Percentiles rank a stretch among this genome's conserved stretches.
phyloP scores from a whole-genome alignment of 2,113 vertebrate species.

The Mus pahari region DNA sequence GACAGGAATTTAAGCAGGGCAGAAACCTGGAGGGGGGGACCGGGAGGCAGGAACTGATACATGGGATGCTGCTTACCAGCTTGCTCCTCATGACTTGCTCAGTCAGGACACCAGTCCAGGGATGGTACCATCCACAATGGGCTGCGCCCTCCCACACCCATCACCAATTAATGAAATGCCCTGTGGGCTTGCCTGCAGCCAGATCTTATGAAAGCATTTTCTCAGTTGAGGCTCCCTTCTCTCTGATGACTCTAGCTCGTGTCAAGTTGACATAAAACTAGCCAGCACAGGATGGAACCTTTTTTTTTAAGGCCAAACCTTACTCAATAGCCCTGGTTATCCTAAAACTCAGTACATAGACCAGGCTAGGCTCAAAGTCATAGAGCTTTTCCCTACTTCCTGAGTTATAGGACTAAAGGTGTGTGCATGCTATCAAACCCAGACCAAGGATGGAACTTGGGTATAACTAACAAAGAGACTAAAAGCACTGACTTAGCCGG shows the following conservation, averaged over 20 bases:
- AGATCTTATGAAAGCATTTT: not conserved
- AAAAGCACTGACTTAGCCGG: slow-evolving; percentile 24
- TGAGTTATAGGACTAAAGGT: not conserved
- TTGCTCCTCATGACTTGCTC: not conserved
- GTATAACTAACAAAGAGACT: slow-evolving; percentile 5
- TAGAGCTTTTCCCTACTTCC: no score
- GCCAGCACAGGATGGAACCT: not conserved
- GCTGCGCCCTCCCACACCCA: not conserved
- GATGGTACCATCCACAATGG: not conserved
- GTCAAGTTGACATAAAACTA: not conserved
- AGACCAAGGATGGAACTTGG: not conserved
- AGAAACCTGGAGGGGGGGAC: not conserved
- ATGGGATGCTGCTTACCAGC: not conserved
- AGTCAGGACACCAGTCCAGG: not conserved
- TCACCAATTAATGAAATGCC: not conserved
- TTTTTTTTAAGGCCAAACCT: not conserved
- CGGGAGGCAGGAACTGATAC: no score
- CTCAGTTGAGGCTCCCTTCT: not conserved
- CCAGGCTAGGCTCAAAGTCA: not conserved
- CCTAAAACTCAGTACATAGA: not conserved
- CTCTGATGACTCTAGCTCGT: not conserved
- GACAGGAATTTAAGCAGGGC: not conserved
- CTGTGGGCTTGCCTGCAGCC: not conserved
- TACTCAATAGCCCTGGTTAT: not conserved
- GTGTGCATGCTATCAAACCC: not conserved